Evolutionary conservation across 2,113 vertebrate species (phyloP).

Genomic region (Chiloscyllium plagiosum): DNA sequence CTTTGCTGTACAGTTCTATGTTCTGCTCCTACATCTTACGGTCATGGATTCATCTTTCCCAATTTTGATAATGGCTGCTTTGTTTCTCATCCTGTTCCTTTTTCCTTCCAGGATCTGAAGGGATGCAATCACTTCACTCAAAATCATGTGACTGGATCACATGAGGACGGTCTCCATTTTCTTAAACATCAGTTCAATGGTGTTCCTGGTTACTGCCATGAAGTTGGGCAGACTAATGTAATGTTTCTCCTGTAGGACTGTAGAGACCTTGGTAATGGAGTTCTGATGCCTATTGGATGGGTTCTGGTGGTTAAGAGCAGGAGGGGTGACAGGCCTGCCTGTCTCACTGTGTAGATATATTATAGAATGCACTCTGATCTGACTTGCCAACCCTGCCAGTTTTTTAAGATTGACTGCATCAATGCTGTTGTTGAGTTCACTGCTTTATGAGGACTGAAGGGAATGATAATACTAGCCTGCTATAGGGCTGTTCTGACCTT

Average conservation of each 20-base stretch:
- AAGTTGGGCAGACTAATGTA: conserved; percentile 64
- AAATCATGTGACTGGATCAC: conserved; percentile 91
- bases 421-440: conserved; percentile 29
- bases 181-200: conserved; percentile 96
- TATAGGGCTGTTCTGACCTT: background rate
- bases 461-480: background rate
- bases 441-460: background rate
- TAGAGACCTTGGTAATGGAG: conserved; percentile 56
- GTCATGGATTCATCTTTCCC: background rate
- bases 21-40: too few relatives aligned
- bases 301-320: conserved; percentile 1
- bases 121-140: conserved; percentile 66
- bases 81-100: conserved; percentile 41
- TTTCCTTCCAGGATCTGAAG: conserved; percentile 62
- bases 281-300: conserved; percentile 61
- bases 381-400: conserved; percentile 46
- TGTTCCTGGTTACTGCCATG: conserved; percentile 66
- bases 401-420: conserved; percentile 54
- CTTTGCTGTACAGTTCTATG: too few relatives aligned
- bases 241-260: conserved; percentile 50
- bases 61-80: background rate
- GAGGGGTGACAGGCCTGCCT: conserved; percentile 3
- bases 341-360: conserved; percentile 18
- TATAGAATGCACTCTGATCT: conserved; percentile 43
- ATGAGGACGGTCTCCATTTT: conserved; percentile 70